Percentiles rank a stretch among this genome's conserved stretches.
Evolutionary conservation across 2,797 vertebrate species (phyloP).

Genomic region (Champsocephalus gunnari): DNA sequence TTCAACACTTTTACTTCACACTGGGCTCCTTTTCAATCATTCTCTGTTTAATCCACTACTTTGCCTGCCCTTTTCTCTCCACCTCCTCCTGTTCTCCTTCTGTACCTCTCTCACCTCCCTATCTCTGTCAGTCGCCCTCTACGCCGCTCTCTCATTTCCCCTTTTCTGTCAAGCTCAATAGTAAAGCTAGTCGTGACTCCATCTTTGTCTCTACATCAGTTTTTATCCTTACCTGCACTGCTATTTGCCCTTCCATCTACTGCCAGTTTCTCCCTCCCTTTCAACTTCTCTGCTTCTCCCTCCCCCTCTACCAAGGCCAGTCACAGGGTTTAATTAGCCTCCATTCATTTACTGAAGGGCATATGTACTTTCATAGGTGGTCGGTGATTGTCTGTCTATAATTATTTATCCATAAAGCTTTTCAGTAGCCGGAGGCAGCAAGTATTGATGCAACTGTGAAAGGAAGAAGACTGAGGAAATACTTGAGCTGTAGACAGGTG

Average conservation of each 20-base stretch:
- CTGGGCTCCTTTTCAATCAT: constrained; percentile 13
- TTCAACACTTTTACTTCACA: constrained; percentile 15
- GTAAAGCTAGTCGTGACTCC: constrained; percentile 19
- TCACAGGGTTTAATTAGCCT: constrained; percentile 65
- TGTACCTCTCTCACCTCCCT: constrained; percentile 28
- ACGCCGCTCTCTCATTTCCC: constrained; percentile 13
- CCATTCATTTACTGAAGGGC: constrained; percentile 72
- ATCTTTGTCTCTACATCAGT: constrained; percentile 47
- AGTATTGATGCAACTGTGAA: constrained; percentile 62
- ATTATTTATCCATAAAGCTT: constrained; percentile 53
- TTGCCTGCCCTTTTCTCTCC: constrained; percentile 30
- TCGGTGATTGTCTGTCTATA: constrained; percentile 50
- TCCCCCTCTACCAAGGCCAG: constrained; percentile 37
- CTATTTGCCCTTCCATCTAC: constrained; percentile 35
- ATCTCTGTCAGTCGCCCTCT: constrained; percentile 37
- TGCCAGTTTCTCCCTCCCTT: constrained; percentile 20
- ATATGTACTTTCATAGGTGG: constrained; percentile 56
- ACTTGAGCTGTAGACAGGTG: constrained; percentile 62
- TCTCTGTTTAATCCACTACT: constrained; percentile 46
- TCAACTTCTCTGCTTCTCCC: constrained; percentile 23
- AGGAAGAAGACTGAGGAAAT: constrained; percentile 55
- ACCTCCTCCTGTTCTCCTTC: constrained; percentile 11
- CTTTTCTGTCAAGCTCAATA: constrained; percentile 10
- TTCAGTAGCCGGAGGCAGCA: constrained; percentile 65
- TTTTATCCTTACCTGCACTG: constrained; percentile 45